Evolutionary conservation across 2,113 vertebrate species (phyloP).

Genomic region (Ornithorhynchus anatinus): DNA sequence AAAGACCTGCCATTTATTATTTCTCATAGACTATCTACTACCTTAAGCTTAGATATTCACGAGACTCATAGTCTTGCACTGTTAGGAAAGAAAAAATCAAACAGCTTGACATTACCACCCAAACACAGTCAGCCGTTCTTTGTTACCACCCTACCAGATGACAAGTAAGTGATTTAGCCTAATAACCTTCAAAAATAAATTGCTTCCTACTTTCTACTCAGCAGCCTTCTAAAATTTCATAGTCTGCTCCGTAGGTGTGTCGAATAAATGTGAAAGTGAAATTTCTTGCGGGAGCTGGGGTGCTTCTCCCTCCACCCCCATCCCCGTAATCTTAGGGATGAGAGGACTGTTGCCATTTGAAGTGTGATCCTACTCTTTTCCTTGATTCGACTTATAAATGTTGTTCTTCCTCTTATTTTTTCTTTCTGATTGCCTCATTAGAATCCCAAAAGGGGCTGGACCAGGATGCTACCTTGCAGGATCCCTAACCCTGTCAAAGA

Average conservation of each 20-base stretch:
- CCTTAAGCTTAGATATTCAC: slow-evolving; percentile 90
- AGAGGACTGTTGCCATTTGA: not conserved
- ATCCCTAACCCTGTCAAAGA: slow-evolving; percentile 90
- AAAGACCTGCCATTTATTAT: slow-evolving; percentile 95
- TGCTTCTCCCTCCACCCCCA: not conserved
- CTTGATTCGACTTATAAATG: slow-evolving; percentile 21
- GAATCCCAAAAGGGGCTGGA: slow-evolving; percentile 94
- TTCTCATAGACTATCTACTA: slow-evolving; percentile 91
- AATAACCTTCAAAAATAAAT: too few relatives aligned
- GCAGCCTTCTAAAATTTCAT: too few relatives aligned
- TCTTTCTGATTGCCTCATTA: slow-evolving; percentile 43
- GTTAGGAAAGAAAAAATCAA: slow-evolving; percentile 93
- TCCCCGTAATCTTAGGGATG: slow-evolving; percentile 4
- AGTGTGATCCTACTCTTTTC: not conserved
- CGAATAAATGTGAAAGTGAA: too few relatives aligned
- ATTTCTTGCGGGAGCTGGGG: too few relatives aligned
- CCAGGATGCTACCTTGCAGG: slow-evolving; percentile 94
- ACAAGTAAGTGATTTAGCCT: slow-evolving; percentile 93
- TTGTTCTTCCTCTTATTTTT: slow-evolving; percentile 3
- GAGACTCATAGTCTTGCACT: slow-evolving; percentile 92
- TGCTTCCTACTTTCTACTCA: too few relatives aligned
- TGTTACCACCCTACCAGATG: slow-evolving; percentile 89
- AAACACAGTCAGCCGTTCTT: slow-evolving; percentile 91
- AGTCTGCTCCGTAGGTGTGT: too few relatives aligned
- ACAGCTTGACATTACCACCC: slow-evolving; percentile 85